These are phyloP conservation scores for Perccottus glenii DNA, from an alignment of 2,113 vertebrate genomes.

Conservation along the genomic window DNA sequence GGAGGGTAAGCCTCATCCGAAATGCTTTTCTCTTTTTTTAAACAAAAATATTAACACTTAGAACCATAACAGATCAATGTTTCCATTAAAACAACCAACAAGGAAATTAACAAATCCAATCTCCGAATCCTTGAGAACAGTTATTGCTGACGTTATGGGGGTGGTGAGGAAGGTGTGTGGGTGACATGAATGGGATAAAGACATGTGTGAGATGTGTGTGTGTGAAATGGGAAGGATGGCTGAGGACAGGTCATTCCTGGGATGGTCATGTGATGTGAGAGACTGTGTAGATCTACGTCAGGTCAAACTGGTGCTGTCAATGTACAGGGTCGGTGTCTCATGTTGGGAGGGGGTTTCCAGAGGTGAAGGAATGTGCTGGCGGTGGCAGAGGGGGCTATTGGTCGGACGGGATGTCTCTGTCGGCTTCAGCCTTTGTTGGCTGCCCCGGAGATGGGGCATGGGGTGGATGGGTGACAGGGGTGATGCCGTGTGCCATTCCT, in stretches of 20 bases:
- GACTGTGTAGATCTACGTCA: slow-evolving; percentile 62
- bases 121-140: slow-evolving; percentile 81
- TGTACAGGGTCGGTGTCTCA: slow-evolving; percentile 64
- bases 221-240: slow-evolving; percentile 14
- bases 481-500: slow-evolving; percentile 82
- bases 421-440: slow-evolving; percentile 88
- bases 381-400: slow-evolving; percentile 82
- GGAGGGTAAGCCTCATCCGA: slow-evolving; percentile 61
- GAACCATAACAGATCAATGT: slow-evolving; percentile 69
- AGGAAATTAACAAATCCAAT: slow-evolving; percentile 74
- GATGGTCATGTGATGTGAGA: slow-evolving; percentile 77
- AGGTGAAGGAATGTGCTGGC: slow-evolving; percentile 80
- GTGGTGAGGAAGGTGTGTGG: slow-evolving; percentile 11
- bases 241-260: slow-evolving; percentile 72
- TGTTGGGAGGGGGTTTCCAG: slow-evolving; percentile 65
- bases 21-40: slow-evolving; percentile 51
- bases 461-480: slow-evolving; percentile 86
- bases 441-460: slow-evolving; percentile 89
- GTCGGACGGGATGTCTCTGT: slow-evolving; percentile 94
- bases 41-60: slow-evolving; percentile 71
- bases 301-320: slow-evolving; percentile 61
- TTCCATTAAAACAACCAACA: slow-evolving; percentile 73
- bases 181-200: slow-evolving; percentile 28
- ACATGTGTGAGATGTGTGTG: slow-evolving; percentile 40
- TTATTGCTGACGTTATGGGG: slow-evolving; percentile 80